These are phyloP conservation scores for Chromis chromis DNA, from an alignment of 2,797 vertebrate genomes.

Conservation along the genomic window DNA sequence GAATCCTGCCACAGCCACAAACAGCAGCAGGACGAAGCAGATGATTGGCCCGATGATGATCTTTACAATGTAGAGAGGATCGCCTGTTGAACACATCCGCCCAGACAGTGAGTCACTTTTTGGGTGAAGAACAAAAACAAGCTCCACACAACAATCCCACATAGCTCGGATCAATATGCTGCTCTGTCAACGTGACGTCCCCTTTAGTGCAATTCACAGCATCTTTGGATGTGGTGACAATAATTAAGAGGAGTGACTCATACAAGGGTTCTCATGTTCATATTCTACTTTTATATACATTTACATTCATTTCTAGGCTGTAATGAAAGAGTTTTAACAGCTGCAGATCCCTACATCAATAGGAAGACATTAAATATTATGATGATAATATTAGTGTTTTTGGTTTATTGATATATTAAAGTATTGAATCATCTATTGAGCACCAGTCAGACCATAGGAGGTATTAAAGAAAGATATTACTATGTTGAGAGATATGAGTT, in stretches of 20 bases:
- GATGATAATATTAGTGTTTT: too few relatives aligned
- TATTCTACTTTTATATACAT: constrained; percentile 5
- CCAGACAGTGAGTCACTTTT: constrained; percentile 37
- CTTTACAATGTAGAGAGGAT: constrained; percentile 87
- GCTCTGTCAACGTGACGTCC: constrained; percentile 6
- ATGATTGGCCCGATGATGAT: constrained; percentile 91
- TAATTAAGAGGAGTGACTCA: background rate
- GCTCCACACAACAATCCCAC: constrained; percentile 12
- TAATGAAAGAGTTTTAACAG: too few relatives aligned
- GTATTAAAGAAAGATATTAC: too few relatives aligned
- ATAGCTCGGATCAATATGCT: constrained; percentile 11
- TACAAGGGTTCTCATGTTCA: background rate
- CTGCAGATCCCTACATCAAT: too few relatives aligned
- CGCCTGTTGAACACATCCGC: constrained; percentile 63
- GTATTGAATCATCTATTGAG: too few relatives aligned
- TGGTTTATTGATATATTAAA: too few relatives aligned
- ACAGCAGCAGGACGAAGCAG: constrained; percentile 88
- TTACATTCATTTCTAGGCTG: background rate
- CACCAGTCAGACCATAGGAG: too few relatives aligned
- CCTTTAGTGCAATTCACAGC: background rate
- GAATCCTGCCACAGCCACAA: constrained; percentile 85
- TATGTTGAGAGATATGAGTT: too few relatives aligned
- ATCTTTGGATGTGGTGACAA: constrained; percentile 16
- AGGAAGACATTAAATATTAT: too few relatives aligned
- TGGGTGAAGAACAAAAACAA: constrained; percentile 45